phyloP scores from a whole-genome alignment of 2,113 vertebrate species.

The Cinclus cinclus region DNA sequence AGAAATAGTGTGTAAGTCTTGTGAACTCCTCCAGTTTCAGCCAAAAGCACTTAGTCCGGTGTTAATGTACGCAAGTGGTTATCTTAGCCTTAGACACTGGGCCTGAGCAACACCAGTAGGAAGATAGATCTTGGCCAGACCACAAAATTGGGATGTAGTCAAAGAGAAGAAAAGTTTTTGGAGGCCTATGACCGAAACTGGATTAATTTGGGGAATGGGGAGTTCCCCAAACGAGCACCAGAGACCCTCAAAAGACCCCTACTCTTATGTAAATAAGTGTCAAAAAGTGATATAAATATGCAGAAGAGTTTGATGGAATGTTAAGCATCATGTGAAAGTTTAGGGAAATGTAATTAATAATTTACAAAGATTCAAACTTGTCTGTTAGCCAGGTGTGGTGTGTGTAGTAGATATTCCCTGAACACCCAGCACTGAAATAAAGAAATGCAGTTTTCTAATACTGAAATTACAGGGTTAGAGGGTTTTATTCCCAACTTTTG shows the following conservation, averaged over 20 bases:
- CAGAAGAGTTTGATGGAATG: accelerated
- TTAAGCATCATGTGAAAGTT: neutral
- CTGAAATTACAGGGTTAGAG: neutral
- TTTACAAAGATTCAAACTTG: neutral
- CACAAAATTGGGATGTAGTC: neutral
- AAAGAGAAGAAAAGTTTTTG: neutral
- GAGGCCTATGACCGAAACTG: neutral
- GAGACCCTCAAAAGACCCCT: neutral
- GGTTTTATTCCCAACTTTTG: neutral
- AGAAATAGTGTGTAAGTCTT: neutral
- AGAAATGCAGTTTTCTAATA: neutral
- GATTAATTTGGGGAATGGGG: neutral
- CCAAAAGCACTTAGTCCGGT: neutral
- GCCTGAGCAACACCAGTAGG: neutral
- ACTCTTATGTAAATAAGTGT: neutral
- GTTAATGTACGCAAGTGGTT: neutral
- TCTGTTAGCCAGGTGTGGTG: neutral
- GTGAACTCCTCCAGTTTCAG: neutral
- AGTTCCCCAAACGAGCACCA: neutral
- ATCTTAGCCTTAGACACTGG: neutral
- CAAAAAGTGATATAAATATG: neutral
- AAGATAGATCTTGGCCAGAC: neutral
- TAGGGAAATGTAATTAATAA: neutral
- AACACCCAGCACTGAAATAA: neutral
- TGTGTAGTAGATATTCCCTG: neutral